Conservation (phyloP, 2,113 vertebrate species). For the Anoura caudifer region DNA sequence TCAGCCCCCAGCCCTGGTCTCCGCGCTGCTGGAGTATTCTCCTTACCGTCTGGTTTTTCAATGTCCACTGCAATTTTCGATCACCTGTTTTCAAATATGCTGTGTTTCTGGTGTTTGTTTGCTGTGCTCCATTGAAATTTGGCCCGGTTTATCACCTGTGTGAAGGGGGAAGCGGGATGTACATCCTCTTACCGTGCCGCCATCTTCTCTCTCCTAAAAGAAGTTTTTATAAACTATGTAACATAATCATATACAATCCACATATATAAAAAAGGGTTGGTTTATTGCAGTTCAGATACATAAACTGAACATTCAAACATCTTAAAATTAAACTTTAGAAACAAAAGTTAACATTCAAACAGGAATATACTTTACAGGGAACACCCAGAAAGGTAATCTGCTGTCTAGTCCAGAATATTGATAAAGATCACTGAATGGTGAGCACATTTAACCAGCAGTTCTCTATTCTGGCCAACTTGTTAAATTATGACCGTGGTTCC, state of each 20-base stretch:
- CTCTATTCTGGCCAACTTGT: conserved; percentile 70
- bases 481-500: conserved; percentile 61
- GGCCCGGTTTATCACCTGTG: too few species aligned
- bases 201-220: too few species aligned
- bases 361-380: conserved; percentile 85
- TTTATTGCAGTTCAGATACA: conserved; percentile 90
- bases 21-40: too few species aligned
- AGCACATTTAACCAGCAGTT: conserved; percentile 82
- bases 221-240: conserved; percentile 64
- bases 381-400: conserved; percentile 80
- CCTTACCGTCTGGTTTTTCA: too few species aligned
- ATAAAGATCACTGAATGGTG: conserved; percentile 81
- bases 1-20: too few species aligned
- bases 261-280: conserved; percentile 87
- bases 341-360: conserved; percentile 91
- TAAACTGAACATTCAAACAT: conserved; percentile 92
- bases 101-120: too few species aligned
- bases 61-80: too few species aligned
- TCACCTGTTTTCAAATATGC: too few species aligned
- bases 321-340: conserved; percentile 92
- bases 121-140: too few species aligned
- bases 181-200: too few species aligned
- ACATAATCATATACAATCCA: conserved; percentile 81
- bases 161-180: too few species aligned
- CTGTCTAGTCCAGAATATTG: conserved; percentile 82